Conservation (phyloP, 1,140 invertebrate genomes). For the Bombus balteatus region DNA sequence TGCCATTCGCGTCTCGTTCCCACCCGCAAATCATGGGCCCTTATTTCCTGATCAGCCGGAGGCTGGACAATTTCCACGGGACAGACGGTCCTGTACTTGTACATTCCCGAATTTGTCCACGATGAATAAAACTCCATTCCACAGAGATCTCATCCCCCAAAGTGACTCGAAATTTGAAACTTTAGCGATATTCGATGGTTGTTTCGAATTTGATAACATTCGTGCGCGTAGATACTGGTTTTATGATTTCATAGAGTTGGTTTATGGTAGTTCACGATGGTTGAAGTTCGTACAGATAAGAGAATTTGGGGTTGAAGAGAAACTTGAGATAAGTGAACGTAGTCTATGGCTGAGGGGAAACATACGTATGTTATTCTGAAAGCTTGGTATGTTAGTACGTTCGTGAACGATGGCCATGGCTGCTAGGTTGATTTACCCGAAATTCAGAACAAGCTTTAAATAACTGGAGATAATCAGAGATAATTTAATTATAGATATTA, state of each 20-base stretch:
- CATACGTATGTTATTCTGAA: neutral
- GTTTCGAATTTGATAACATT: neutral
- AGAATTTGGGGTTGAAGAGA: neutral
- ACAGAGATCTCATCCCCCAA: too few species aligned
- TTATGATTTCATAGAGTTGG: neutral
- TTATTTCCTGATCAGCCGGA: constrained; percentile 58
- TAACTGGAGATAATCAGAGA: neutral
- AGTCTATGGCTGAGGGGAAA: neutral
- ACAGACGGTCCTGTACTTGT: neutral
- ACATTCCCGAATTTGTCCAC: constrained; percentile 6
- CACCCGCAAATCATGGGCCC: neutral
- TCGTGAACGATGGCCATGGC: neutral
- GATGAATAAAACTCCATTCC: neutral
- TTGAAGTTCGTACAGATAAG: neutral
- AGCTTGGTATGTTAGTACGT: neutral
- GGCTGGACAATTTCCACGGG: constrained; percentile 45
- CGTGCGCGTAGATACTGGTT: neutral
- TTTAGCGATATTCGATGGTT: neutral
- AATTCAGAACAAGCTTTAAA: neutral
- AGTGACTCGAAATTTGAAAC: neutral
- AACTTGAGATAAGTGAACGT: neutral
- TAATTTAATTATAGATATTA: too few species aligned
- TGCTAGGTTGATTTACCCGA: neutral
- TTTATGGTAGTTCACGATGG: neutral
- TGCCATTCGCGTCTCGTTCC: constrained; percentile 18